Evolutionary conservation across 2,113 vertebrate species (phyloP), one percentile per base, ranked within the genome.

Genomic region (Dipodomys spectabilis): DNA sequence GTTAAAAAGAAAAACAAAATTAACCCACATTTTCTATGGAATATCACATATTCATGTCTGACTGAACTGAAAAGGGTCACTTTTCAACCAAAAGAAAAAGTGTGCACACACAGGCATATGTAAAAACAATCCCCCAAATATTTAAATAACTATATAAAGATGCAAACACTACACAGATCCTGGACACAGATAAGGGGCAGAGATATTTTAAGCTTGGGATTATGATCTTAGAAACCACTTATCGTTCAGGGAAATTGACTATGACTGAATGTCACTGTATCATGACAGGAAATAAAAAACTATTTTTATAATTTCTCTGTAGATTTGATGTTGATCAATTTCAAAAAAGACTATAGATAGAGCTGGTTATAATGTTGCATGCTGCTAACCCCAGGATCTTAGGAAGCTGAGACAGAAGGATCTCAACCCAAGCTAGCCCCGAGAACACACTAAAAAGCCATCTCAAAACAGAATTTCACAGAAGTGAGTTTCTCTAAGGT

Each of bases 131-230:
- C 71, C 16, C 53, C 53, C 19, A 65, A 82, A 30, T 67, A 74
- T 11, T 73, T 72, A 90, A 71, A 67, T 23, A 30, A 60, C 39
- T 53, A 79, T 65, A 90, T 57, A 57, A 57, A 57, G 89, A 84
- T 72, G 68, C 67, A 80, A 72, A 90, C 53, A 57, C 13, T 57
- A 57, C 53, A 57, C 15, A 57, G 53, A 57, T 57, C 12, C 8
- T 16, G 53, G 15, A 57, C 53, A 18, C 60, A 72, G 35, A 15
- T 15, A 65, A 77, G 77, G 60, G 53, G 69, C 35, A 82, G 53
- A 86, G 81, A 71, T 60, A 85, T 16, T 65, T 11, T 44, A 93
- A 69, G 90, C 27, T 78, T 79, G 39, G 77, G 65, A 79, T 67
- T 57, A 57, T 30, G 18, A 44, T 65, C 35, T 68, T 28, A 84